These are phyloP conservation scores for Drosophila anceps DNA, from an alignment of 2,888 invertebrate genomes.

Conservation along the genomic window DNA sequence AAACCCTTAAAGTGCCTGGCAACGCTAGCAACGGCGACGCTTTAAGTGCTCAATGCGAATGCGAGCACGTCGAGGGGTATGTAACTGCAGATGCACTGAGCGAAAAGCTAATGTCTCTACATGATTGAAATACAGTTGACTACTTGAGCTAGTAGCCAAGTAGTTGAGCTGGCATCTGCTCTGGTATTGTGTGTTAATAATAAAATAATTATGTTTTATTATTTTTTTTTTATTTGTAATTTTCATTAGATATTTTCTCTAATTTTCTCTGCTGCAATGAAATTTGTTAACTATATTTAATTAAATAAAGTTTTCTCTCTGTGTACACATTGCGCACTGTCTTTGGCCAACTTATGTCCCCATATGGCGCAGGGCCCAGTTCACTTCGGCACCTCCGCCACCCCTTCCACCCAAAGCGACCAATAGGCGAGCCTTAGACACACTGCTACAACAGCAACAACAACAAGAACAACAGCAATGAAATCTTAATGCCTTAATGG, in stretches of 20 bases:
- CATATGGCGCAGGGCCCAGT: constrained; percentile 38
- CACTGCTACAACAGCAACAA: constrained; percentile 21
- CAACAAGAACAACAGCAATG: constrained; percentile 52
- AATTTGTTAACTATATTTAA: neutral
- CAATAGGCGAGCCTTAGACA: constrained; percentile 42
- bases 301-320: constrained; percentile 26
- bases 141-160: too few relatives aligned
- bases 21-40: constrained; percentile 54
- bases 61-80: constrained; percentile 32
- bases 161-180: neutral
- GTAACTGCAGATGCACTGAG: constrained; percentile 26
- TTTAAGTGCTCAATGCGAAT: constrained; percentile 66
- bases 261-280: neutral
- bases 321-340: constrained; percentile 15
- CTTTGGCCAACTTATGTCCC: constrained; percentile 36
- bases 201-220: neutral
- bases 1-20: constrained; percentile 73
- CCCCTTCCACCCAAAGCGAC: neutral
- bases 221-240: neutral
- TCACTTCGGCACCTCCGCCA: constrained; percentile 11
- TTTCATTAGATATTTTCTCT: too few relatives aligned
- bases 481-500: constrained; percentile 80
- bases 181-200: neutral
- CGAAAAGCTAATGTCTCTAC: constrained; percentile 12
- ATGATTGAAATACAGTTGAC: neutral